Base-by-base conservation (phyloP, 1,140 invertebrate species). In the Lordiphosa clarofinis region DNA sequence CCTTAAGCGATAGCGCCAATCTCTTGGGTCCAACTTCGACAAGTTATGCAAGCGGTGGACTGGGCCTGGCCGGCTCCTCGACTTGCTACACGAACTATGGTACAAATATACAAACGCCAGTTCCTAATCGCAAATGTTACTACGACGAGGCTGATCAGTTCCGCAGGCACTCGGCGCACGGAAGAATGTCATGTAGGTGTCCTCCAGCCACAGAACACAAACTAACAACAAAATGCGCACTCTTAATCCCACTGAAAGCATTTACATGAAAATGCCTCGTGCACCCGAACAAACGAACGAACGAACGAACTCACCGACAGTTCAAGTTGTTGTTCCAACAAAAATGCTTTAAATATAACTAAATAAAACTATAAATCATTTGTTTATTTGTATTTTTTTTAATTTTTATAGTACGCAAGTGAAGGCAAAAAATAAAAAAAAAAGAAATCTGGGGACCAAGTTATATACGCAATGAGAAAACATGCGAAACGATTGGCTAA, bases 1-100 rank as follows among this genome's bases (percentile, higher is more conserved):
- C 88, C 36, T 71, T 89, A 63, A 88, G 82, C 68, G 88, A 89
- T 86, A 87, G 84, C 87, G 87, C 88, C 59, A 89, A 89, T 66
- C 74, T 89, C 19, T 70, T 89, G 81, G 86, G 88, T 52, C 86
- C 88, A 71, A 82, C 67, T 31, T 86, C 87, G 47, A 81, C 69
- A 33, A 64, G 57, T 46, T 86, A 86, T 37, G 55, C 46, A 46
- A 52, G 63, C 39, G 56, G 53, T 7, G 53, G 57, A 7, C 44
- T 47, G 13, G 67, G 60, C 53, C 53, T 63, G 40, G 11, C 46
- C 62, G 69, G 74, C 54, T 60, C 70, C 28, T 42, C 73, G 13
- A 65, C 82, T 39, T 88, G 87, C 78, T 89, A 89, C 53, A 88
- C 86, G 42, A 89, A 89, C 69, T 89, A 89, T 37, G 88, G 88